Evolutionary conservation across 2,888 invertebrate genomes (phyloP).

Genomic region (Galerucella pusilla): DNA sequence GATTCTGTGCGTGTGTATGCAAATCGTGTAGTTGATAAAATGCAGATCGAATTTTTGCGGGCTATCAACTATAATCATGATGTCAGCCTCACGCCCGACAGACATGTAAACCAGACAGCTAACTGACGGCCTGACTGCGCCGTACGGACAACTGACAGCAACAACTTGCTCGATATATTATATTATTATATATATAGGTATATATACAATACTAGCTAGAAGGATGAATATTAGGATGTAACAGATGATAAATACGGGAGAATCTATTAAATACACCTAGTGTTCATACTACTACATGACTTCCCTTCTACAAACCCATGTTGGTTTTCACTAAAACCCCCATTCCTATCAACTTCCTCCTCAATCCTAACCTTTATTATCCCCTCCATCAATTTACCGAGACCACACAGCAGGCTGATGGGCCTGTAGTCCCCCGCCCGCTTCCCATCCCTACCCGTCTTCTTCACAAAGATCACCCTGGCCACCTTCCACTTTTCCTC

Average conservation of each 20-base stretch:
- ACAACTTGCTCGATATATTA: slow-evolving; percentile 62
- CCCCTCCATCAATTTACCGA: no score
- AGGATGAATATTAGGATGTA: slow-evolving; percentile 63
- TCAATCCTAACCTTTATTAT: no score
- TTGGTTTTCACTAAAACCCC: no score
- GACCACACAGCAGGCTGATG: no score
- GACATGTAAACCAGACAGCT: slow-evolving; percentile 68
- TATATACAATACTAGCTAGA: slow-evolving; percentile 40
- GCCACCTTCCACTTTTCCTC: no score
- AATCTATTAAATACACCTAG: slow-evolving; percentile 36
- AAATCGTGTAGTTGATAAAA: slow-evolving; percentile 62
- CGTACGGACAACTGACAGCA: slow-evolving; percentile 64
- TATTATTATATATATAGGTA: not conserved
- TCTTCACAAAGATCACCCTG: no score
- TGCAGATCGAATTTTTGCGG: slow-evolving; percentile 63
- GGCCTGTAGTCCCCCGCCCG: no score
- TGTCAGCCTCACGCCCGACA: slow-evolving; percentile 60
- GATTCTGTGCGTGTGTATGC: slow-evolving; percentile 55
- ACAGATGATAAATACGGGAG: slow-evolving; percentile 11
- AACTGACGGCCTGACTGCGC: slow-evolving; percentile 69
- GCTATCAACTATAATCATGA: slow-evolving; percentile 60
- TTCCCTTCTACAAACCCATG: no score
- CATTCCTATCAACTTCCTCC: no score
- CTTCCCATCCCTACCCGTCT: no score
- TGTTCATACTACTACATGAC: not conserved